Conservation (phyloP, 1,140 invertebrate genomes). For the Agrilus planipennis region DNA sequence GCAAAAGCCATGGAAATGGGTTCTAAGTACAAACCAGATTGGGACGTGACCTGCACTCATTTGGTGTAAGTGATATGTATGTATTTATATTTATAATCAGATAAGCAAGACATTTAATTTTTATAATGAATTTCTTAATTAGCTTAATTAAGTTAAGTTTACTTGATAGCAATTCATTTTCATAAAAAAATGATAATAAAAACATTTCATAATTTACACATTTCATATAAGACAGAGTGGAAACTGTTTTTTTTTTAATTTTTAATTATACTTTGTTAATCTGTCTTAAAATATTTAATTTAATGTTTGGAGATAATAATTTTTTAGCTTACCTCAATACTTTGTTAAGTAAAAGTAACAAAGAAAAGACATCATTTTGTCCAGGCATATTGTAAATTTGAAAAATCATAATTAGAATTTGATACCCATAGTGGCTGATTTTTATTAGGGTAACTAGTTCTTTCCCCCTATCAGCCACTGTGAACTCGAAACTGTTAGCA, state of each 20-base stretch:
- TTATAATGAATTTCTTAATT: not conserved
- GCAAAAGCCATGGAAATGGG: slow-evolving; percentile 64
- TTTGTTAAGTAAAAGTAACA: not conserved
- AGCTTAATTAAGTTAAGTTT: not conserved
- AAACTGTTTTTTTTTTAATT: no score
- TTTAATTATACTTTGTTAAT: no score
- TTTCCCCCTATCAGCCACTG: no score
- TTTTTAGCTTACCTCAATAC: slow-evolving; percentile 1
- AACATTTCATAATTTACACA: no score
- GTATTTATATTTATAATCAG: no score
- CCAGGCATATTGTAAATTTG: slow-evolving; percentile 1
- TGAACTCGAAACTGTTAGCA: no score
- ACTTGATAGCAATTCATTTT: slow-evolving; percentile 2
- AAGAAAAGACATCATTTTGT: not conserved
- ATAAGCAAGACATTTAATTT: not conserved
- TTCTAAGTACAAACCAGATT: slow-evolving; percentile 65
- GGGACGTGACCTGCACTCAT: slow-evolving; percentile 64
- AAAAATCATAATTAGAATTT: no score
- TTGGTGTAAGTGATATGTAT: slow-evolving; percentile 51
- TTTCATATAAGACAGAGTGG: no score
- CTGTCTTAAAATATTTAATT: no score
- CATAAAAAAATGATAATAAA: no score
- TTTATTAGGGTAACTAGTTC: no score
- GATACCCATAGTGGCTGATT: no score
- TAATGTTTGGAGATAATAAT: not conserved